Evolutionary conservation across 2,888 invertebrate species (phyloP).

Genomic region (Pemphredon lugubris): DNA sequence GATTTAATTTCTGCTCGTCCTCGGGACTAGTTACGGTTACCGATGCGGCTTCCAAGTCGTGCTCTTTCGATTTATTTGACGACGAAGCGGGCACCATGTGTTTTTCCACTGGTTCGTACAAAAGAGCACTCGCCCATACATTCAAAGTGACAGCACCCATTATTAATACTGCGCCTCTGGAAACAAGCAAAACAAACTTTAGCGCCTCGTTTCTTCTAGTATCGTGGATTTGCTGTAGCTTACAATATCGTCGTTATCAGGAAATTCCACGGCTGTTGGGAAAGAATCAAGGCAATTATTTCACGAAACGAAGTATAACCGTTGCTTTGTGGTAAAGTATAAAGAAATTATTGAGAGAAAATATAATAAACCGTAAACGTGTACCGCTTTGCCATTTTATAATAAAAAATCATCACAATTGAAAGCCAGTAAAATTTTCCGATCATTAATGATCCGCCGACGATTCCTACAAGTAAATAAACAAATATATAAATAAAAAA

Average conservation of each 20-base stretch:
- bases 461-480: too few species aligned
- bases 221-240: constrained; percentile 25
- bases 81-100: constrained; percentile 85
- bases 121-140: constrained; percentile 91
- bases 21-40: constrained; percentile 69
- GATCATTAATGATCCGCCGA: too few species aligned
- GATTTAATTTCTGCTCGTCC: constrained; percentile 69
- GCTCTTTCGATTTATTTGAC: constrained; percentile 77
- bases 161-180: constrained; percentile 90
- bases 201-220: constrained; percentile 23
- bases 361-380: too few species aligned
- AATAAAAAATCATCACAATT: too few species aligned
- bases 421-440: too few species aligned
- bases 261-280: constrained; percentile 44
- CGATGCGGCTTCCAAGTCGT: constrained; percentile 77
- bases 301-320: not conserved
- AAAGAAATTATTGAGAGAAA: too few species aligned
- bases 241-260: constrained; percentile 46
- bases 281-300: constrained; percentile 7
- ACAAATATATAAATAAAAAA: too few species aligned
- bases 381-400: too few species aligned
- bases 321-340: not conserved
- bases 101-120: constrained; percentile 92
- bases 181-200: constrained; percentile 63
- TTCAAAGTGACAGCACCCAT: constrained; percentile 92